A percentile compares a stretch with the other conserved stretches of the same genome.
These are phyloP conservation scores for Tragelaphus scriptus DNA, from an alignment of 2,113 vertebrate genomes.

Conservation along the genomic window DNA sequence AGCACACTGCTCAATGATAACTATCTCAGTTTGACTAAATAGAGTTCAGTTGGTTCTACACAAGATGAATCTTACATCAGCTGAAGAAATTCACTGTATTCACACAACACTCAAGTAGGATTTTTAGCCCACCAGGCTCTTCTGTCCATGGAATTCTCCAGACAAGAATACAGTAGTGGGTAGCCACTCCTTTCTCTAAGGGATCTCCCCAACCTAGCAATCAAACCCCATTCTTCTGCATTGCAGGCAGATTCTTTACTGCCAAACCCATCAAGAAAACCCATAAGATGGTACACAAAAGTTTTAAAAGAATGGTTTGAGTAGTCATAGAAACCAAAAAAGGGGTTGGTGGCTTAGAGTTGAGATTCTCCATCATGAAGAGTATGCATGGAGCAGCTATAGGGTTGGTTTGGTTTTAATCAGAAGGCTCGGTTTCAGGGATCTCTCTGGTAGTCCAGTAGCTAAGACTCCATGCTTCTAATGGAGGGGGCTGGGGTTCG, in stretches of 20 bases:
- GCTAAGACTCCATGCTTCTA: neutral
- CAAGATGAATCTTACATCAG: neutral
- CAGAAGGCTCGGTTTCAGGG: neutral
- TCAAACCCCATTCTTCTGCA: neutral
- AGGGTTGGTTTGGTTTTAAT: neutral
- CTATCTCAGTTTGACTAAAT: neutral
- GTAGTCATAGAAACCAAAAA: neutral
- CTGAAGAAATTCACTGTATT: neutral
- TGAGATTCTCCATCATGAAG: neutral
- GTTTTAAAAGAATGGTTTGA: neutral
- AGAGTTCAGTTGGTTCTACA: neutral
- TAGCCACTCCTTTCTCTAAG: neutral
- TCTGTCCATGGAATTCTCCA: neutral
- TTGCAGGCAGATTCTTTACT: neutral
- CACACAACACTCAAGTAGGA: neutral
- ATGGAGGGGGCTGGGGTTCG: neutral
- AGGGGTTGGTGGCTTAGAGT: neutral
- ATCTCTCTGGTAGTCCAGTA: neutral
- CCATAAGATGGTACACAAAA: neutral
- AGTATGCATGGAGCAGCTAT: neutral
- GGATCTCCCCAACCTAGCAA: neutral
- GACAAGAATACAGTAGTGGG: neutral
- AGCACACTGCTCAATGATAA: neutral
- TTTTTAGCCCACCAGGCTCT: neutral
- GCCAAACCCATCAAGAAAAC: neutral